Evolutionary conservation across 2,888 invertebrate species (phyloP), one percentile per base, ranked within the genome.

Genomic region (Phania funesta): DNA sequence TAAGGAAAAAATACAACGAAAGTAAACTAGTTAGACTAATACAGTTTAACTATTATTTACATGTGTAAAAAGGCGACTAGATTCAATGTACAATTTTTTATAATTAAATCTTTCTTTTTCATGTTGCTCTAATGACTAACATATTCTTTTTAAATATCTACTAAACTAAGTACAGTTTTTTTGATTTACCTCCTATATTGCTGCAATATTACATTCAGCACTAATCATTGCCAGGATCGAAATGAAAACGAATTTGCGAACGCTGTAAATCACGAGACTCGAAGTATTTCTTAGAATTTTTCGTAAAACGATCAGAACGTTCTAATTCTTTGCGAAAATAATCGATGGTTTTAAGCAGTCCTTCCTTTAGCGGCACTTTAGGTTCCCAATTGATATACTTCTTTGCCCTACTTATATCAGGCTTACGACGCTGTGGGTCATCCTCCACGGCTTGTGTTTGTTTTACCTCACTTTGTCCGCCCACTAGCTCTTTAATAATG

Each of bases 401-500:
- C 87, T 95, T 95, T 3, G 99, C 99, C 74, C 97, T 92, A 0
- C 94, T 93, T 85, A 99, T 99, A 90, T 99, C 98, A 0, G 99
- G 99, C 85, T 96, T 95, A 56, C 99, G 93, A 83, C 97, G 93
- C 89, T 98, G 97, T 0, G 99, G 99, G 92, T 99, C 99, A 90
- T 99, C 99, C 89, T 97, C 96, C 58, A 98, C 96, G 4, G 97
- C 96, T 20, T 96, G 95, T 81, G 95, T 93, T 86, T 96, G 95
- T 20, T 95, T 93, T 77, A 99, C 95, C 87, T 94, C 93, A 91
- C 97, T 98, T 38, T 94, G 93, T 32, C 97, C 97, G 13, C 97
- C 98, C 88, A 96, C 95, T 87, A 96, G 92, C 86, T 95, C 94
- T 90, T 95, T 95, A 86, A 97, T 97, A 86, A 97, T 95, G 78